Evolutionary conservation across 2,113 vertebrate species (phyloP), one percentile per base, ranked within the genome.

Genomic region (Cygnus atratus): DNA sequence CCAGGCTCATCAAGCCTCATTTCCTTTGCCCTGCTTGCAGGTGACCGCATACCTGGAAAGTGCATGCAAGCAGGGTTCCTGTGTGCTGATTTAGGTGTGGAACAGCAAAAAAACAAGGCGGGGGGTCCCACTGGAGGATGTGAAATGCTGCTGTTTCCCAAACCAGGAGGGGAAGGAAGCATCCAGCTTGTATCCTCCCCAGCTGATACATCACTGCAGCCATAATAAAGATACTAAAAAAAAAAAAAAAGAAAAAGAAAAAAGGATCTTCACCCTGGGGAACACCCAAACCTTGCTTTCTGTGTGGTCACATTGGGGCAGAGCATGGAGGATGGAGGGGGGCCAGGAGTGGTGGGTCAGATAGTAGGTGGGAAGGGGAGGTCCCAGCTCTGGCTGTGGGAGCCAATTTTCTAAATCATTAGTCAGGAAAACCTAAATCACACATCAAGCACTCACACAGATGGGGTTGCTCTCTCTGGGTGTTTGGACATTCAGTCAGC

Each of bases 31-130:
- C 10, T 26, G 6, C 76, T 91, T 62, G 39, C 86, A 98, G 97
- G 95, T 95, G 88, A 94, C 89, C 35, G 24, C 24, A 9, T 83
- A 78, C 91, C 90, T 96, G 79, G 93, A 58, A 25, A n/a, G 25
- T 3, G 1, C 5, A 9, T 91, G 63, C 13, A 52, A n/a, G 4
- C 6, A 25, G 16, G 83, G 62, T 5, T 33, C 37, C 16, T 37
- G 22, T 52, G 21, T 31, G 16, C 50, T 68, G 26, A n/a, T 46
- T 22, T 88, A 75, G 11, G 11, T 13, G 29, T 18, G 25, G 17
- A 17, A 63, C 62, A 19, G 62, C 35, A 37, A 63, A 63, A 63
- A 63, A 63, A 28, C 37, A 63, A 63, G 62, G 62, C 8, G 37
- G 39, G 62, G 16, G 25, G 62, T 41, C 62, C 62, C 39, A 17